These are phyloP conservation scores for Heliconius ismenius DNA, from an alignment of 2,888 invertebrate genomes.

Conservation along the genomic window DNA sequence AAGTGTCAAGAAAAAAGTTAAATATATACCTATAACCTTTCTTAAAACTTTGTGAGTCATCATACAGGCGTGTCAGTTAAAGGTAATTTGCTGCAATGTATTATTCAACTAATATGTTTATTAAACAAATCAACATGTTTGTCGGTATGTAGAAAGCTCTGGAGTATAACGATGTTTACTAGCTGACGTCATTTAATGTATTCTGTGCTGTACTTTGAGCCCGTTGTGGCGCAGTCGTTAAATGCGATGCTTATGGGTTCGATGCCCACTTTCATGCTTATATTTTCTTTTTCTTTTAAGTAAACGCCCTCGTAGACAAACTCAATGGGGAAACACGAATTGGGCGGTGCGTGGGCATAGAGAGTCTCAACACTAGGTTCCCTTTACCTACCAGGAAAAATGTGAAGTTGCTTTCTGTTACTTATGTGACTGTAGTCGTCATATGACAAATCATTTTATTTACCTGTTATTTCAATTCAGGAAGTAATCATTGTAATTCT, in stretches of 20 bases:
- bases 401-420: not conserved
- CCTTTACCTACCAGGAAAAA: too few relatives aligned
- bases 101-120: not conserved
- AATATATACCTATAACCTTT: too few relatives aligned
- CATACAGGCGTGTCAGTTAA: not conserved
- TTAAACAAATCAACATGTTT: conserved; percentile 2
- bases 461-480: conserved; percentile 5
- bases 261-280: too few relatives aligned
- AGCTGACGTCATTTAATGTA: not conserved
- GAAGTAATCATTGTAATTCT: not conserved
- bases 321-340: too few relatives aligned
- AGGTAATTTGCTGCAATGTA: not conserved
- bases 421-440: not conserved
- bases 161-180: conserved; percentile 25
- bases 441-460: not conserved
- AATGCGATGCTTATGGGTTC: too few relatives aligned
- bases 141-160: conserved; percentile 29
- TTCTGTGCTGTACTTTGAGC: not conserved
- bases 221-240: too few relatives aligned
- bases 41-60: too few relatives aligned
- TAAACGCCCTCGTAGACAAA: not conserved
- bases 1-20: too few relatives aligned
- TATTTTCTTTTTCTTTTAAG: too few relatives aligned
- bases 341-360: too few relatives aligned
- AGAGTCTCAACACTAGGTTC: too few relatives aligned